These are phyloP conservation scores for Glomeris maerens DNA, from an alignment of 1,140 invertebrate genomes.

Conservation along the genomic window DNA sequence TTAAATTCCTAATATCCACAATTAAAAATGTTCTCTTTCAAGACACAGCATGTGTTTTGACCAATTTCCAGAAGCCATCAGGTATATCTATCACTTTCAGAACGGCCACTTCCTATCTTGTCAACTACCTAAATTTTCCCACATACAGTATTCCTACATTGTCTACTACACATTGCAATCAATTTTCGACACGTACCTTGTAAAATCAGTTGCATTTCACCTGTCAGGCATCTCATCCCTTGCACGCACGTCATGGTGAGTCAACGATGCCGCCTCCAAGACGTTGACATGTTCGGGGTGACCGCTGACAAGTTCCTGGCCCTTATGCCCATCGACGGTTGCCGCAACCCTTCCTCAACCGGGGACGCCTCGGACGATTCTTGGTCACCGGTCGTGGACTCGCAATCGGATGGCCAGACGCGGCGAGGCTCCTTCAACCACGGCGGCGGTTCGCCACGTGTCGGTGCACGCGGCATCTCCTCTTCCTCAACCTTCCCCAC, in stretches of 20 bases:
- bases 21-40: too few relatives aligned
- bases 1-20: too few relatives aligned
- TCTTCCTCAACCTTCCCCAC: too few relatives aligned
- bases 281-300: constrained; percentile 57
- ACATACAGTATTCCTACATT: too few relatives aligned
- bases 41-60: too few relatives aligned
- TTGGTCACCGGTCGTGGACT: background rate
- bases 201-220: background rate
- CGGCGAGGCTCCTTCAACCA: constrained; percentile 9
- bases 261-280: constrained; percentile 56
- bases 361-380: background rate
- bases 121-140: too few relatives aligned
- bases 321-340: constrained; percentile 45
- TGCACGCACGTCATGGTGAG: constrained; percentile 83
- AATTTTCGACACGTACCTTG: background rate
- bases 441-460: constrained; percentile 8
- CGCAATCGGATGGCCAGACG: too few relatives aligned
- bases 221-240: constrained; percentile 50
- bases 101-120: background rate
- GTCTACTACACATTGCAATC: background rate
- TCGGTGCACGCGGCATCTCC: constrained; percentile 5
- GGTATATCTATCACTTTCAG: too few relatives aligned
- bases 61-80: too few relatives aligned
- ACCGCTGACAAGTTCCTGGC: constrained; percentile 65
- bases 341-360: too few relatives aligned